Conservation (phyloP, 2,113 vertebrate species). For the Ophthalmolycus amberensis region DNA sequence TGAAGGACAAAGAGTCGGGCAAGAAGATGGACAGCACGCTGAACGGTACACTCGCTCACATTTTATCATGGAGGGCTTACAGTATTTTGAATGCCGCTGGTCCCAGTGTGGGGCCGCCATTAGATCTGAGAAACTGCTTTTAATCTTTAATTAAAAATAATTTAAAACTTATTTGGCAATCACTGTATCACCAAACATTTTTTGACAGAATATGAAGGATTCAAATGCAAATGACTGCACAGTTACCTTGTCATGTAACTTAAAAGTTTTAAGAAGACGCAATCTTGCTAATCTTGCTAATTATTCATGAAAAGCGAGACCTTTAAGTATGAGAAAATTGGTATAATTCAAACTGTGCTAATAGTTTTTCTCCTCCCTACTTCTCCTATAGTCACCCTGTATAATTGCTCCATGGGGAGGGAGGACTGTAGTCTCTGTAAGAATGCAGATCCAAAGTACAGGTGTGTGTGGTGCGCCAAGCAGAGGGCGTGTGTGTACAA, state of each 20-base stretch:
- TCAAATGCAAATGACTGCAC: background rate
- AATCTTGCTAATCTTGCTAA: background rate
- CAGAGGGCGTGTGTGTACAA: conserved; percentile 86
- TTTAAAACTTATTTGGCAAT: conserved; percentile 27
- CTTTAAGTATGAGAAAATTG: background rate
- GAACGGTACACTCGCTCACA: conserved; percentile 87
- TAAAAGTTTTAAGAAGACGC: background rate
- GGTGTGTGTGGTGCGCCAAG: conserved; percentile 90
- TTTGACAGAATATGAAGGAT: conserved; percentile 28
- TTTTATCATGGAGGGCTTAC: conserved; percentile 37
- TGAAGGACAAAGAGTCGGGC: conserved; percentile 84
- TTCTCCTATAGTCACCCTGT: conserved; percentile 87
- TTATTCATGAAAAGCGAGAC: background rate
- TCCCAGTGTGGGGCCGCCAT: conserved; percentile 18
- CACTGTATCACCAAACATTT: background rate
- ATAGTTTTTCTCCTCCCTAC: background rate
- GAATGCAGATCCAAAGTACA: conserved; percentile 82
- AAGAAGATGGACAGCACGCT: conserved; percentile 94
- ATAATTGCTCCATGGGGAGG: conserved; percentile 92
- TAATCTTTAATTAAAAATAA: conserved; percentile 33
- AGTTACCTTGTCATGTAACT: background rate
- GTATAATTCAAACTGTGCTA: background rate
- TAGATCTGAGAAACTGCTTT: conserved; percentile 28
- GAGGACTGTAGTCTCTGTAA: conserved; percentile 94
- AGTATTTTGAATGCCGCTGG: conserved; percentile 42